A percentile compares a stretch with the other conserved stretches of the same genome.
phyloP scores from a whole-genome alignment of 2,888 invertebrate species.

The Ochropacha duplaris region DNA sequence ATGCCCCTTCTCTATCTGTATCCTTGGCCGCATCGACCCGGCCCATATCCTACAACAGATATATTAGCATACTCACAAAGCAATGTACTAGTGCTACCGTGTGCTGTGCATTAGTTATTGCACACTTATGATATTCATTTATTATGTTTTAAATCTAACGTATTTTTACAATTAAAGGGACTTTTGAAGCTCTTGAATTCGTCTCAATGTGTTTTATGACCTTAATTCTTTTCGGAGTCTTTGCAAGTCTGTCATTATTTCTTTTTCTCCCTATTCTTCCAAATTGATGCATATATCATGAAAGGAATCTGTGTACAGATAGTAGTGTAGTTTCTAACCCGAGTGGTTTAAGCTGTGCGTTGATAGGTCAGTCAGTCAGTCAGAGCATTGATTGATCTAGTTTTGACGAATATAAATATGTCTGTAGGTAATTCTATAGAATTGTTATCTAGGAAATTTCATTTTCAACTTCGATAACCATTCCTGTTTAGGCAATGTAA shows the following conservation, averaged over 20 bases:
- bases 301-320: too few species aligned
- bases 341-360: too few species aligned
- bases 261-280: too few species aligned
- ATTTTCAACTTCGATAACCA: neutral
- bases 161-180: neutral
- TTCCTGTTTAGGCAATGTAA: neutral
- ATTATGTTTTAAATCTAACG: neutral
- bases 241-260: too few species aligned
- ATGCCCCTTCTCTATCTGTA: constrained; percentile 53
- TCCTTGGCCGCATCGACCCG: constrained; percentile 49
- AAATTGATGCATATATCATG: too few species aligned
- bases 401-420: neutral
- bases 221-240: too few species aligned
- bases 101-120: neutral
- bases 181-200: neutral
- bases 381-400: too few species aligned
- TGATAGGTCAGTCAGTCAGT: too few species aligned
- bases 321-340: too few species aligned
- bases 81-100: constrained; percentile 12
- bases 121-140: neutral
- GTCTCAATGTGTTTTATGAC: neutral
- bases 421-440: neutral
- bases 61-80: constrained; percentile 42
- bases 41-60: constrained; percentile 39
- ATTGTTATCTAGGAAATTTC: neutral